These are phyloP conservation scores for Octomys mimax DNA, from an alignment of 2,797 vertebrate genomes.

Conservation along the genomic window DNA sequence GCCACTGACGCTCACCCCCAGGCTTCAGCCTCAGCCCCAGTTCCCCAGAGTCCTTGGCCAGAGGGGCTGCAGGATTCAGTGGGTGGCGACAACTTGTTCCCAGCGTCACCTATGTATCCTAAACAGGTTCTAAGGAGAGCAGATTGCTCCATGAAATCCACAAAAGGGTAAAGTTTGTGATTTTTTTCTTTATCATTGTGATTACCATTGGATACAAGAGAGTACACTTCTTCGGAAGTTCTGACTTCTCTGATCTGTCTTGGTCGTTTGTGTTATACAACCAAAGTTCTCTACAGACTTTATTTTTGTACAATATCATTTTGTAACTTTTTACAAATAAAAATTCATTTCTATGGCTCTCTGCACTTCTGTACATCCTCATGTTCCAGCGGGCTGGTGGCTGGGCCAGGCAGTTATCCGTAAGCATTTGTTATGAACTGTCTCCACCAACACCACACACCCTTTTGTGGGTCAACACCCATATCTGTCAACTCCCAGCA, in stretches of 20 bases:
- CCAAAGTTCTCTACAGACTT: slow-evolving; percentile 99
- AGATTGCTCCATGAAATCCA: slow-evolving; percentile 75
- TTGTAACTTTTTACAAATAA: slow-evolving; percentile 99
- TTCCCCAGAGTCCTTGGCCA: not conserved
- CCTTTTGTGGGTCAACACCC: not conserved
- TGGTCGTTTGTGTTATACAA: slow-evolving; percentile 97
- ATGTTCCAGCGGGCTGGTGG: not conserved
- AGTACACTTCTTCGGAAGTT: slow-evolving; percentile 90
- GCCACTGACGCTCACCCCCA: not conserved
- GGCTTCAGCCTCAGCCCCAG: not conserved
- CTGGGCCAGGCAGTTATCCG: not conserved
- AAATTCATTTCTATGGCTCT: slow-evolving; percentile 97
- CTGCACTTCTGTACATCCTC: slow-evolving; percentile 56
- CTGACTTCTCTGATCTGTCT: slow-evolving; percentile 93
- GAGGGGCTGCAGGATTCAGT: not conserved
- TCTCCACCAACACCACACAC: not conserved
- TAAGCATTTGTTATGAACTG: not conserved
- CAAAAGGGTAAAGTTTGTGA: slow-evolving; percentile 91
- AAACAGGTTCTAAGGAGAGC: slow-evolving; percentile 73
- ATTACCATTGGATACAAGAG: slow-evolving; percentile 84
- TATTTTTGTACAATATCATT: slow-evolving; percentile 99
- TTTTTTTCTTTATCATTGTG: slow-evolving; percentile 87
- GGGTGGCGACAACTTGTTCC: slow-evolving; percentile 40
- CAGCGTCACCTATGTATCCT: slow-evolving; percentile 56
- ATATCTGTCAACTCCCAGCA: not conserved